Evolutionary conservation across 35 echinoderm and acorn worm species (phyloP), one percentile per base, ranked within the genome.

Genomic region (Patiria miniata): DNA sequence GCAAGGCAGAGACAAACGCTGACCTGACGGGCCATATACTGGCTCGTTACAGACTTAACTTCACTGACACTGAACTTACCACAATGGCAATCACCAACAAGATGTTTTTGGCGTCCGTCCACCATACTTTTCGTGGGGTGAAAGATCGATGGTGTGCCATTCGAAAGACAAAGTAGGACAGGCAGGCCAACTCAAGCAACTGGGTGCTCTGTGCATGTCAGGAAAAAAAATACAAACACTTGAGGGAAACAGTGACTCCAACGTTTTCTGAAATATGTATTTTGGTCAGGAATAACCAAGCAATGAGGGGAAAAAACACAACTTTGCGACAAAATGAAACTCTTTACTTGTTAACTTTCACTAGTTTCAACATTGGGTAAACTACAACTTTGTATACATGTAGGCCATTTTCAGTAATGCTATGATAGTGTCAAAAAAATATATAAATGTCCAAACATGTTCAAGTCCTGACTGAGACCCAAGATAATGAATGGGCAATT

Each of bases 91-190:
- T 28, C 44, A 90, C 44, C 19, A 81, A 51, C 7, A 92, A 81
- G 30, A 94, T 65, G n/a, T 99, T 85, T 38, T 99, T 99, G n/a
- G 89, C 57, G 76, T 99, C 92, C 53, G 59, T 77, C 84, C 87
- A 95, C 96, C 96, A 99, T 34, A 80, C 19, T 2, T 61, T 59
- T 0, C 89, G 83, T 21, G 89, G 85, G 33, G 89, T 79, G 55
- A 90, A 99, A 37, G 53, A 89, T 22, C 84, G 85, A 83, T 83
- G 87, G 52, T 95, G 96, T 50, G 68, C 53, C 14, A 99, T 78
- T 32, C 96, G 81, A 34, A 92, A 83, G 40, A 37, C 60, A 36
- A 95, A 99, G 40, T 91, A 94, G 0, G 19, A 37, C 26, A 99
- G 44, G 50, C 96, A 99, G 37, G 77, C 39, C 7, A 89, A 39